phyloP scores from a whole-genome alignment of 2,888 invertebrate species.

The Athalia circularis region DNA sequence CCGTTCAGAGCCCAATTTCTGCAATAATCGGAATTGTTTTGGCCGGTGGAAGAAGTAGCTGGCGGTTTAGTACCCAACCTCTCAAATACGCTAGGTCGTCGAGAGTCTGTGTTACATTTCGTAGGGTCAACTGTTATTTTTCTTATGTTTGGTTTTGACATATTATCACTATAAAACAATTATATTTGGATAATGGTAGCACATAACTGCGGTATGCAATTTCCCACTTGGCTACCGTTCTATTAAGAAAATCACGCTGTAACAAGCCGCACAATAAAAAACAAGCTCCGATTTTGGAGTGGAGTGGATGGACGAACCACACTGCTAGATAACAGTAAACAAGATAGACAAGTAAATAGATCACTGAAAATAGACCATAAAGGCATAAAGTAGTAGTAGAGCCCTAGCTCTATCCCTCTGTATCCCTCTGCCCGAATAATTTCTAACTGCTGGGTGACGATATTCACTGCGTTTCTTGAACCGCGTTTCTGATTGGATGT shows the following conservation, averaged over 20 bases:
- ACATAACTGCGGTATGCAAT: constrained; percentile 70
- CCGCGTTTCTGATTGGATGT: constrained; percentile 35
- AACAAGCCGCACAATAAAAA: neutral
- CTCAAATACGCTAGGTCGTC: constrained; percentile 88
- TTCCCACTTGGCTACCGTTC: constrained; percentile 45
- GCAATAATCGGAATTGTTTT: constrained; percentile 81
- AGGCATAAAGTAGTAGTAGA: neutral
- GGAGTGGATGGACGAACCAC: no score
- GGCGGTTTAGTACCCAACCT: constrained; percentile 86
- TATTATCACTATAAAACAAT: constrained; percentile 75
- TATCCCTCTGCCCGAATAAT: no score
- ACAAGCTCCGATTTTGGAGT: neutral
- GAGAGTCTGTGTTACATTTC: constrained; percentile 80
- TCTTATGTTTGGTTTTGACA: constrained; percentile 84
- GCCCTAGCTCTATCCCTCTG: neutral
- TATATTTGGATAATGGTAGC: constrained; percentile 69
- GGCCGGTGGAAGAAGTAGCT: constrained; percentile 67
- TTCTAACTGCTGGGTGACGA: no score
- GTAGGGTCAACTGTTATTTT: constrained; percentile 86
- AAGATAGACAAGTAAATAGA: no score
- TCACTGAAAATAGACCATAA: no score
- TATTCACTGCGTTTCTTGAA: no score
- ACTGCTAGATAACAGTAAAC: no score
- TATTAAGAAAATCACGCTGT: neutral
- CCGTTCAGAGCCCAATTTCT: constrained; percentile 87